phyloP scores from a whole-genome alignment of 2,888 invertebrate genomes.

The Agrilus cyanescens region DNA sequence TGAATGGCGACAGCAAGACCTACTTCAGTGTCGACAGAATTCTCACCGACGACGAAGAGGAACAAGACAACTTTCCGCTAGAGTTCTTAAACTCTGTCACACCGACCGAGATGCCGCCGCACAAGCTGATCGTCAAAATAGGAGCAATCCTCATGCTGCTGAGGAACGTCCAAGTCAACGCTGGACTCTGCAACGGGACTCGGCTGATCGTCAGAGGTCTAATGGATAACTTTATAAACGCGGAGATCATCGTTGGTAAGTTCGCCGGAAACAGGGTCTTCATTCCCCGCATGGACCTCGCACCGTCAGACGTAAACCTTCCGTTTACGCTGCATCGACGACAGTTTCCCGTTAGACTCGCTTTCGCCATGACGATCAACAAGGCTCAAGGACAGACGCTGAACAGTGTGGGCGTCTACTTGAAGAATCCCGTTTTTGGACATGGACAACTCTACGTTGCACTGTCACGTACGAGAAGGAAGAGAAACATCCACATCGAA shows the following conservation, averaged over 20 bases:
- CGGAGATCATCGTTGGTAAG: background rate
- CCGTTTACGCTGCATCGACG: slow-evolving; percentile 17
- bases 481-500: too few relatives aligned
- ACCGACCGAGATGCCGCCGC: slow-evolving; percentile 14
- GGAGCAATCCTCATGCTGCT: slow-evolving; percentile 17
- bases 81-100: slow-evolving; percentile 11
- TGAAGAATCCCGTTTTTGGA: too few relatives aligned
- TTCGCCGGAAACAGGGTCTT: slow-evolving; percentile 2
- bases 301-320: slow-evolving; percentile 5
- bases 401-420: too few relatives aligned
- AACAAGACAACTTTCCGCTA: slow-evolving; percentile 2
- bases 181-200: slow-evolving; percentile 17
- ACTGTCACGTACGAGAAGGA: too few relatives aligned
- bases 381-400: too few relatives aligned
- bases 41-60: slow-evolving; percentile 4
- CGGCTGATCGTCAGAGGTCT: slow-evolving; percentile 2
- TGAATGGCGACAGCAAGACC: slow-evolving; percentile 1
- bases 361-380: slow-evolving; percentile 21
- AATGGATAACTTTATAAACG: slow-evolving; percentile 1
- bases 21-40: slow-evolving; percentile 5
- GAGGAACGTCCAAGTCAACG: slow-evolving; percentile 14
- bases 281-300: slow-evolving; percentile 5
- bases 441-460: too few relatives aligned
- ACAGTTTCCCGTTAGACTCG: slow-evolving; percentile 19
- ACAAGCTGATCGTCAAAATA: slow-evolving; percentile 14